Evolutionary conservation across 2,888 invertebrate species (phyloP), one percentile per base, ranked within the genome.

Genomic region (Colostygia pectinataria): DNA sequence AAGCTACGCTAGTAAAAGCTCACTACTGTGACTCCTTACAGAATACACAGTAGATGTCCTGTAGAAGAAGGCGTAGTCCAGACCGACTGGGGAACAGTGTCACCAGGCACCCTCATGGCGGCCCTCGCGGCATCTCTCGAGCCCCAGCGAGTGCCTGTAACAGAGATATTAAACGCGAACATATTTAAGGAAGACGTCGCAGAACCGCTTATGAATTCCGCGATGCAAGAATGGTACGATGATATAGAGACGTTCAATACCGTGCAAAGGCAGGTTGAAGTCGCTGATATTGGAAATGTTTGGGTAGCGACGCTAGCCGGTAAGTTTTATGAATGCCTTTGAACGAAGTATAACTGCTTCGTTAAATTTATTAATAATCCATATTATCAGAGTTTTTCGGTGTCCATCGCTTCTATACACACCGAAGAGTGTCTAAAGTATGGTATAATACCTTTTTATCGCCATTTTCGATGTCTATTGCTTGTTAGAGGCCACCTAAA

Each of bases 51-150:
- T 62, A 73, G 90, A 60, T 94, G 94, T 68, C 94, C 94, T 0
- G 84, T 92, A 50, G 94, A 94, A 82, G 87, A 90, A 24, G 95
- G 95, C 0, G 92, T 93, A 0, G 80, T 94, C 6, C 86, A 92
- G 66, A 93, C 93, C 0, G 81, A 88, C 2, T 94, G 92, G 90
- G 94, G 93, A 1, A 89, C 92, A 0, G 71, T 94, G 53, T 83
- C 93, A 3, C 86, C 91, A 0, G 93, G 93, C 0, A 91, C 91
- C 1, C 65, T 94, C 5, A 86, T 94, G 48, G 87, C 92, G 2
- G 92, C 92, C 0, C 79, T 93, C 40, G 92, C 93, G 0, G 89
- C 93, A 0, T 91, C 92, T 0, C 74, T 94, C n/a, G 92, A 94
- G 63, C 80, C 86, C 8, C 93, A 93, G 63, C 77, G 82, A 34